Percentiles rank a stretch among this genome's conserved stretches.
Evolutionary conservation across 2,113 vertebrate genomes (phyloP).

Genomic region (Oreochromis aureus): DNA sequence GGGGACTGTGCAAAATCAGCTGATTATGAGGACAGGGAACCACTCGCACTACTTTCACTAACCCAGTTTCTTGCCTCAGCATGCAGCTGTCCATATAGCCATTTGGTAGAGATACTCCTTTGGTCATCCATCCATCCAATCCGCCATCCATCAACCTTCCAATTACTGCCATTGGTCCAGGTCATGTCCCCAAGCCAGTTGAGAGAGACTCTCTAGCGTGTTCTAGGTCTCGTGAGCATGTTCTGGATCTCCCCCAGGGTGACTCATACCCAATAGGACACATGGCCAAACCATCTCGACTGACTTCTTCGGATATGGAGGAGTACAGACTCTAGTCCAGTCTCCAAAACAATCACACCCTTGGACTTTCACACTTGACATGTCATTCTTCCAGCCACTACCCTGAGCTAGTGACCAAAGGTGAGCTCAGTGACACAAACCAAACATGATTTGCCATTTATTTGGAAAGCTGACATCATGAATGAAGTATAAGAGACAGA

Average conservation of each 20-base stretch:
- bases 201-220: accelerated
- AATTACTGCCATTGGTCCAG: background rate
- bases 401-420: background rate
- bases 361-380: background rate
- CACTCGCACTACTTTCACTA: no score
- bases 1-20: background rate
- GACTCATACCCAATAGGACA: background rate
- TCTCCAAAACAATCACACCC: background rate
- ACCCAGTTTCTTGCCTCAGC: background rate
- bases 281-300: background rate
- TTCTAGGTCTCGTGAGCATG: background rate
- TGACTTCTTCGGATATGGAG: background rate
- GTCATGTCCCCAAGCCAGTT: background rate
- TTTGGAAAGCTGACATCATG: background rate
- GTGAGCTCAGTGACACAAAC: no score
- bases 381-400: background rate
- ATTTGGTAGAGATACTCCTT: background rate
- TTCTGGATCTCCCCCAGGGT: background rate
- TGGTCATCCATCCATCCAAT: background rate
- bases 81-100: background rate
- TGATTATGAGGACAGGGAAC: no score
- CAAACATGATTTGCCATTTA: background rate
- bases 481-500: background rate
- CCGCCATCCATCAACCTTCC: no score
- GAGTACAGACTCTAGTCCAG: background rate